Evolutionary conservation across 2,113 vertebrate species (phyloP).

Genomic region (Abramis brama): DNA sequence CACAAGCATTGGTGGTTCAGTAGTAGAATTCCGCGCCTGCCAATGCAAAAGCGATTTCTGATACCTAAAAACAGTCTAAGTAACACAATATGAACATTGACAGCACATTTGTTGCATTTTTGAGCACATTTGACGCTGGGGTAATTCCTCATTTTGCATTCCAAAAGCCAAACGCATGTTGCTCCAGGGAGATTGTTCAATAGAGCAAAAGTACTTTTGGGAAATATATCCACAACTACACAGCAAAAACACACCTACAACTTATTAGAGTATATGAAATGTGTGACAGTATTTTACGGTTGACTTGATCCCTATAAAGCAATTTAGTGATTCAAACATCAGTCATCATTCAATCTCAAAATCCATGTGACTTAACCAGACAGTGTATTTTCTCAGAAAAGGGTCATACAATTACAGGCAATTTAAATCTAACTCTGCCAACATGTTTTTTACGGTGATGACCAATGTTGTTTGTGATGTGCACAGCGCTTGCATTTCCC

Average conservation of each 20-base stretch:
- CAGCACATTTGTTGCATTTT: neutral
- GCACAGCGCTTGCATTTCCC: neutral
- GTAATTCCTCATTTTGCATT: neutral
- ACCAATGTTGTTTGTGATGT: neutral
- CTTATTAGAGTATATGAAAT: neutral
- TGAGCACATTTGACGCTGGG: neutral
- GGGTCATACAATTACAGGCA: neutral
- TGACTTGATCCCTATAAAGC: neutral
- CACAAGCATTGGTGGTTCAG: no score
- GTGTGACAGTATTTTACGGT: neutral
- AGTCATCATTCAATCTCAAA: conserved; percentile 15
- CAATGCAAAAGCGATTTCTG: no score
- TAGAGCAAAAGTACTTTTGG: neutral
- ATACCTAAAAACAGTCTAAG: no score
- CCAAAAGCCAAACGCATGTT: neutral
- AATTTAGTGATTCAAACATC: neutral
- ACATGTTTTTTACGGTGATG: neutral
- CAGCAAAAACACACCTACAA: neutral
- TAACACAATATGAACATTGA: no score
- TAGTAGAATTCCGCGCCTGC: no score
- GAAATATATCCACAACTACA: neutral
- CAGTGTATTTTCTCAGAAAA: neutral
- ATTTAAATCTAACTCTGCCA: conserved; percentile 6
- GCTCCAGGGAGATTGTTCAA: neutral
- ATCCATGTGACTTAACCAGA: neutral